Conservation (phyloP, 2,888 invertebrate genomes). For the Philonicus albiceps region DNA sequence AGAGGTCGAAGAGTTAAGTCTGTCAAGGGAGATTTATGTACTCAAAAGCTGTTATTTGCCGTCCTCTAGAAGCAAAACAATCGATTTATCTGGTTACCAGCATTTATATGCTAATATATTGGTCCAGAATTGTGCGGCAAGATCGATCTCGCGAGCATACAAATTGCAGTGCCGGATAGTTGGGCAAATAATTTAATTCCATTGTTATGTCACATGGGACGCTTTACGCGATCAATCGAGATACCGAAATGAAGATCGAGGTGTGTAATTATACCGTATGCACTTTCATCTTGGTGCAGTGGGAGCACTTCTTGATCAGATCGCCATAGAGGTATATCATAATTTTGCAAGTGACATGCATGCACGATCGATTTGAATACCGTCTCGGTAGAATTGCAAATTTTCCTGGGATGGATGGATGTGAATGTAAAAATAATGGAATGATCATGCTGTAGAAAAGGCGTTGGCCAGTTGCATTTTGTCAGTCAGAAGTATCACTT, state of each 20-base stretch:
- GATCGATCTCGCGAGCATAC: conserved; percentile 33
- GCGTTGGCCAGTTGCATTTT: conserved; percentile 44
- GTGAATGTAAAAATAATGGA: conserved; percentile 13
- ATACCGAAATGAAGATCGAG: conserved; percentile 38
- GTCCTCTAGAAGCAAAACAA: conserved; percentile 36
- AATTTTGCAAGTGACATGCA: conserved; percentile 35
- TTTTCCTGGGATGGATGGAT: neutral
- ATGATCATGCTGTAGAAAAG: conserved; percentile 36
- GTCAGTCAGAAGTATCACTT: conserved; percentile 38
- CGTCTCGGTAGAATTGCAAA: neutral
- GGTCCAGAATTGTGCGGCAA: conserved; percentile 29
- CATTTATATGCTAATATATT: conserved; percentile 43
- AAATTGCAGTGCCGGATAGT: conserved; percentile 35
- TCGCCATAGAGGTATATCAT: conserved; percentile 30
- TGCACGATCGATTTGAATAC: conserved; percentile 37
- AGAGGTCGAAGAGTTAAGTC: conserved; percentile 37
- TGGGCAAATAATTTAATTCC: conserved; percentile 45
- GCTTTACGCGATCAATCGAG: conserved; percentile 42
- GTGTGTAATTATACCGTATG: conserved; percentile 37
- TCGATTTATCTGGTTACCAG: conserved; percentile 41
- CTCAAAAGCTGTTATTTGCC: conserved; percentile 35
- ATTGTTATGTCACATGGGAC: conserved; percentile 44
- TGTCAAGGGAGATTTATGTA: conserved; percentile 43
- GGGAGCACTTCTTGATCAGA: conserved; percentile 3
- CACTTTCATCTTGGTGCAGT: neutral